Percentiles rank a stretch among this genome's conserved stretches.
Evolutionary conservation across 2,888 invertebrate species (phyloP).

Genomic region (Pterobdella sp.): DNA sequence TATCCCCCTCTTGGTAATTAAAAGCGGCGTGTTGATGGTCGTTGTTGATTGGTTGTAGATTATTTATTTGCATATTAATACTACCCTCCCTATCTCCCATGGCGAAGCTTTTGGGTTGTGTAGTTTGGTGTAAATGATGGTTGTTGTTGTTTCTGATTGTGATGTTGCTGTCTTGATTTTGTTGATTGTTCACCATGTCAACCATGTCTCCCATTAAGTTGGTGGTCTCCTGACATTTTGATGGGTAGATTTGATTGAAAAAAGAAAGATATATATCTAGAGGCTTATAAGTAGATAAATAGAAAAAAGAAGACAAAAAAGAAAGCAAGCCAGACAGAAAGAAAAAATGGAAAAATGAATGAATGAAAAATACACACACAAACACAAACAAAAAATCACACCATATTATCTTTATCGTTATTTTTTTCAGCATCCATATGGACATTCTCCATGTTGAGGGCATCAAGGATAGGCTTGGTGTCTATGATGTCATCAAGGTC

Average conservation of each 20-base stretch:
- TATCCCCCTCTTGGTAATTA: background rate
- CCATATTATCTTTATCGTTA: background rate
- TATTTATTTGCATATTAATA: constrained; percentile 2
- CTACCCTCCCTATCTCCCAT: background rate
- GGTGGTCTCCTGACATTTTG: background rate
- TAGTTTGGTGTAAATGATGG: background rate
- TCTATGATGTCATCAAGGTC: constrained; percentile 28
- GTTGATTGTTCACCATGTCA: background rate
- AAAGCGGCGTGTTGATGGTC: background rate
- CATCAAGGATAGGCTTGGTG: constrained; percentile 27
- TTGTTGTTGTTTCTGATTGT: background rate
- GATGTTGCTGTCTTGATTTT: background rate
- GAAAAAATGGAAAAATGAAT: no score
- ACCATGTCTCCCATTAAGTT: background rate
- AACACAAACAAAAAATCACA: background rate
- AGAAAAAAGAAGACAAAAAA: no score
- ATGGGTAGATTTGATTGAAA: background rate
- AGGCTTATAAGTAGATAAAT: no score
- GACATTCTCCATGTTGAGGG: constrained; percentile 19
- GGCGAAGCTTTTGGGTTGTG: background rate
- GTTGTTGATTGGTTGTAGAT: constrained; percentile 1
- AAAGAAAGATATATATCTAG: no score
- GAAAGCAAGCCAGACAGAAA: no score
- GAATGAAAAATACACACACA: background rate
- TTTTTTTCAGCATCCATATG: constrained; percentile 17